Conservation (phyloP, 2,797 vertebrate genomes). For the Crenichthys baileyi region DNA sequence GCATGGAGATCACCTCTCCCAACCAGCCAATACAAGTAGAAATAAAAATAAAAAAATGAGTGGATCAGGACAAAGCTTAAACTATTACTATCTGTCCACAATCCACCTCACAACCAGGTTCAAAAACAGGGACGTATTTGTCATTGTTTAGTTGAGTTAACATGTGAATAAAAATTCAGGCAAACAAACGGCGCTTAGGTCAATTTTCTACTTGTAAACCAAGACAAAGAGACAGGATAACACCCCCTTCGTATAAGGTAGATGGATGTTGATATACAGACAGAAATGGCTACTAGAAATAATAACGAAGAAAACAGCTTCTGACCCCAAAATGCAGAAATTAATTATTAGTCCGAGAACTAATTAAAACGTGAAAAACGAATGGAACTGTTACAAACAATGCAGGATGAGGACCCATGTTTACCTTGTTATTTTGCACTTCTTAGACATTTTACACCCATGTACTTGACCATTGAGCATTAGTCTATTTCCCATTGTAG, state of each 20-base stretch:
- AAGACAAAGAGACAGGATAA: background rate
- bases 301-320: background rate
- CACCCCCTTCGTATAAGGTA: too few relatives aligned
- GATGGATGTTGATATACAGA: background rate
- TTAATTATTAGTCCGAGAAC: background rate
- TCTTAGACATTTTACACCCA: background rate
- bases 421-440: background rate
- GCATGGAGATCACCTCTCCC: background rate
- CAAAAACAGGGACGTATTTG: background rate
- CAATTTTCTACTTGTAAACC: constrained; percentile 1
- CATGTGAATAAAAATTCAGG: too few relatives aligned
- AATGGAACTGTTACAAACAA: background rate
- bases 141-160: background rate
- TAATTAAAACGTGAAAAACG: background rate
- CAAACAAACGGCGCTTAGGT: background rate
- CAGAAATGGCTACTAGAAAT: background rate
- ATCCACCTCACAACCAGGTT: background rate
- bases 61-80: background rate
- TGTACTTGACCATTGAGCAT: background rate
- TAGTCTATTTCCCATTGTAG: background rate
- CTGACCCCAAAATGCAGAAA: too few relatives aligned
- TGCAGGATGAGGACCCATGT: background rate
- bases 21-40: background rate
- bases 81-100: background rate
- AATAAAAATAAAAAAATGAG: background rate